phyloP scores from a whole-genome alignment of 2,113 vertebrate species.

The Pygathrix nemaeus region DNA sequence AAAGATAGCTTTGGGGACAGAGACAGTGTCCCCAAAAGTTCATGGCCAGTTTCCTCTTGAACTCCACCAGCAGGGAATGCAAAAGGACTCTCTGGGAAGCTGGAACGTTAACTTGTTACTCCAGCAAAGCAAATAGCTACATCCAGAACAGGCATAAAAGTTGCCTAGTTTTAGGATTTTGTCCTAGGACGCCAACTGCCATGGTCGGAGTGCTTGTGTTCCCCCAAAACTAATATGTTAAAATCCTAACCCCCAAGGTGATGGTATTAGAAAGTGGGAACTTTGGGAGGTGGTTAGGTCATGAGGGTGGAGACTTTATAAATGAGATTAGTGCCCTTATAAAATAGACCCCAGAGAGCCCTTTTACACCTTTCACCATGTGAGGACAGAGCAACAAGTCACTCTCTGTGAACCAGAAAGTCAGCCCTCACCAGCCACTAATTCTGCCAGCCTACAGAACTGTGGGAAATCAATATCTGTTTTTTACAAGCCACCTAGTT shows the following conservation, averaged over 20 bases:
- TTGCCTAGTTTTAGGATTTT: slow-evolving; percentile 18
- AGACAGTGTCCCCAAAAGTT: neutral
- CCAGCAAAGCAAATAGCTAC: neutral
- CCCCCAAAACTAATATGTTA: neutral
- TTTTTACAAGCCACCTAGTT: neutral
- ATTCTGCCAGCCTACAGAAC: neutral
- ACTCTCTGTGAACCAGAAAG: neutral
- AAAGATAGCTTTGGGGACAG: neutral
- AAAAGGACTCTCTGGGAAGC: neutral
- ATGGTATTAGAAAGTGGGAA: neutral
- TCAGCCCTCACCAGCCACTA: neutral
- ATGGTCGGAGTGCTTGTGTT: no score
- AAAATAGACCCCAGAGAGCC: neutral
- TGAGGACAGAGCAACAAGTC: neutral
- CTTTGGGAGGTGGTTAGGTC: neutral
- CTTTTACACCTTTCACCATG: no score
- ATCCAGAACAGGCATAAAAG: neutral
- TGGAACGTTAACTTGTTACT: neutral
- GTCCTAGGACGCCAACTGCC: neutral
- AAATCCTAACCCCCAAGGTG: neutral
- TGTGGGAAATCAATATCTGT: neutral
- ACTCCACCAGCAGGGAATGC: neutral
- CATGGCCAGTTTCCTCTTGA: neutral
- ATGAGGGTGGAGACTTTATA: neutral
- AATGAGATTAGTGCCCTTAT: neutral